Evolutionary conservation across 2,888 invertebrate genomes (phyloP), one percentile per base, ranked within the genome.

Genomic region (Drosophila neutralis): DNA sequence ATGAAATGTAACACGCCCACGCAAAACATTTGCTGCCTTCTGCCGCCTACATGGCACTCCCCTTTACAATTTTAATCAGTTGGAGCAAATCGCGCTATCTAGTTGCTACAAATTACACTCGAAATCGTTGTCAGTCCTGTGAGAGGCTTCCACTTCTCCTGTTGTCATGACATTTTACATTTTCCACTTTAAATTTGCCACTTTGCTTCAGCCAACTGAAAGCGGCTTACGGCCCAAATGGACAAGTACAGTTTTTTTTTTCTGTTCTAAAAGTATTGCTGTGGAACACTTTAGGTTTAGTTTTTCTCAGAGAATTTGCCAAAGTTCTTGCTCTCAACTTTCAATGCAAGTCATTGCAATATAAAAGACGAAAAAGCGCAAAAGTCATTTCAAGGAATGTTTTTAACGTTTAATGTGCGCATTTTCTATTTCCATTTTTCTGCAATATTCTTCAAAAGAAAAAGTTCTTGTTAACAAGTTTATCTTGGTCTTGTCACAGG

Each of bases 1-100:
- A 65, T 77, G 75, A 78, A 85, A 80, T 70, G 80, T 73, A 72
- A 67, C 65, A 71, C 83, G 76, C 85, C 80, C 58, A 59, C 65
- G 11, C 51, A 51, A 62, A 33, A 21, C 15, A n/a, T 24, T 45
- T 24, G 1, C n/a, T 11, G 18, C 38, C 45, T 53, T 27, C 49
- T 49, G 21, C 3, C 18, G 8, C 21, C 42, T 7, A 40, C 53
- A n/a, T 8, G 27, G 24, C 49, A 8, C 33, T 36, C 10, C 29
- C n/a, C 24, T 64, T 57, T 42, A 59, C 69, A 69, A 57, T 64
- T 73, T 73, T 58, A 76, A 76, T 69, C 78, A 73, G 63, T 62
- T 61, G 8, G 6, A 10, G 48, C 59, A 56, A 53, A 42, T 56
- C 51, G 24, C 38, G 42, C 57, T 51, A 53, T 62, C 51, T 70